A percentile compares a stretch with the other conserved stretches of the same genome.
phyloP scores from a whole-genome alignment of 2,113 vertebrate genomes.

The Phalacrocorax carbo region DNA sequence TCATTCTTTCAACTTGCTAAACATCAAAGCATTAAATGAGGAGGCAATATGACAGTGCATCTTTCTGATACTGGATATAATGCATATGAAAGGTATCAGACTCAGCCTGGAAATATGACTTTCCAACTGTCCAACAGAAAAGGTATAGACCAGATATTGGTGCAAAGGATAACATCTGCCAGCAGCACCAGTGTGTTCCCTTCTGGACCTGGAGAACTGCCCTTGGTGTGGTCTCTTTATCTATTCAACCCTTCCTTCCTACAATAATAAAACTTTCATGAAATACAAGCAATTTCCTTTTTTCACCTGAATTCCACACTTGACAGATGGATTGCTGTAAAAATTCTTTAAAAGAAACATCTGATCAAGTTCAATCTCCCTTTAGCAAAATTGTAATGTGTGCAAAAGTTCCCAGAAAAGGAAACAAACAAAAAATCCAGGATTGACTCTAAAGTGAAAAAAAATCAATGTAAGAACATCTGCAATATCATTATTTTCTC shows the following conservation, averaged over 20 bases:
- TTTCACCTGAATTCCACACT: neutral
- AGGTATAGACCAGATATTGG: accelerated
- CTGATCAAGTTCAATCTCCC: neutral
- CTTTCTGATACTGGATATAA: neutral
- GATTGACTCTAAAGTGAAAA: neutral
- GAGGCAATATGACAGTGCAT: neutral
- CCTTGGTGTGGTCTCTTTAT: neutral
- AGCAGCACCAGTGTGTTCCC: neutral
- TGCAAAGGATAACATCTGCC: neutral
- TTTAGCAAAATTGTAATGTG: neutral
- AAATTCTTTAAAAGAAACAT: neutral
- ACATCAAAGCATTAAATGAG: neutral
- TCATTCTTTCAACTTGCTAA: neutral
- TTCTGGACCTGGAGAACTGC: neutral
- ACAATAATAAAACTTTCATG: conserved; percentile 11
- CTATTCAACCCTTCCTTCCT: neutral
- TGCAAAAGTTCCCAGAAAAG: neutral
- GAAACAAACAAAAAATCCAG: neutral
- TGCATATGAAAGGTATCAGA: neutral
- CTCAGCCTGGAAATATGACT: neutral
- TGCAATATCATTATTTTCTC: neutral
- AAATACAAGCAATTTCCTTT: conserved; percentile 42
- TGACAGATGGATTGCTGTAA: neutral
- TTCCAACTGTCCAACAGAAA: neutral
- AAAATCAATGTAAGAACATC: neutral